These are phyloP conservation scores for Chaenodraco wilsoni DNA, from an alignment of 2,797 vertebrate genomes.

Conservation along the genomic window DNA sequence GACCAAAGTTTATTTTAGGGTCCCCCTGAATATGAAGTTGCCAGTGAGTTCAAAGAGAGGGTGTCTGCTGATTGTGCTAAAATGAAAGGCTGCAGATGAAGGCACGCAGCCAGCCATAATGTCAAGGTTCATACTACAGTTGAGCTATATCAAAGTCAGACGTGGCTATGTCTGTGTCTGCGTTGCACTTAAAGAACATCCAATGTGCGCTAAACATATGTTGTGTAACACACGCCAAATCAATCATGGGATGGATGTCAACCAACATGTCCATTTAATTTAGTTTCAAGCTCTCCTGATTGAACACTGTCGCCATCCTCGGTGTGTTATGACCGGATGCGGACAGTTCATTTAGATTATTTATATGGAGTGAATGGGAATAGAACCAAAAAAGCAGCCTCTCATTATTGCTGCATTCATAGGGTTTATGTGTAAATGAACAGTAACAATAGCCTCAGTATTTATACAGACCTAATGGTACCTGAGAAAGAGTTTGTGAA, in stretches of 20 bases:
- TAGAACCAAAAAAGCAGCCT: not conserved
- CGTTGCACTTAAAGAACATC: slow-evolving; percentile 36
- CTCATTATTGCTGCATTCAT: not conserved
- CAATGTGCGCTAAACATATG: slow-evolving; percentile 18
- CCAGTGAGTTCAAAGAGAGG: slow-evolving; percentile 69
- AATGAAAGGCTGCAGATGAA: slow-evolving; percentile 70
- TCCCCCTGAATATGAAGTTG: slow-evolving; percentile 58
- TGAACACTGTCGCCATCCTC: slow-evolving; percentile 8
- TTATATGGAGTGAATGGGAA: not conserved
- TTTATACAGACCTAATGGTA: no score
- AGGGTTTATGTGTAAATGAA: not conserved
- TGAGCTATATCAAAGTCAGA: slow-evolving; percentile 59
- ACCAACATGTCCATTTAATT: slow-evolving; percentile 21
- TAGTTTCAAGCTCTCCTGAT: slow-evolving; percentile 15
- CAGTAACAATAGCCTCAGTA: no score
- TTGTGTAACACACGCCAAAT: slow-evolving; percentile 29
- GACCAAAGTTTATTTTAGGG: slow-evolving; percentile 65
- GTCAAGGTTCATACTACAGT: slow-evolving; percentile 61
- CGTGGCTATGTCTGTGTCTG: slow-evolving; percentile 42
- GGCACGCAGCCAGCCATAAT: slow-evolving; percentile 59
- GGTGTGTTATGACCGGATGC: slow-evolving; percentile 10
- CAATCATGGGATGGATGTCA: slow-evolving; percentile 34
- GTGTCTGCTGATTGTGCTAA: slow-evolving; percentile 76
- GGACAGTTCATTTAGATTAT: slow-evolving; percentile 10
- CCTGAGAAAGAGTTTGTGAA: no score